These are phyloP conservation scores for Leptobrachium leishanense DNA, from an alignment of 2,113 vertebrate genomes.

Conservation along the genomic window DNA sequence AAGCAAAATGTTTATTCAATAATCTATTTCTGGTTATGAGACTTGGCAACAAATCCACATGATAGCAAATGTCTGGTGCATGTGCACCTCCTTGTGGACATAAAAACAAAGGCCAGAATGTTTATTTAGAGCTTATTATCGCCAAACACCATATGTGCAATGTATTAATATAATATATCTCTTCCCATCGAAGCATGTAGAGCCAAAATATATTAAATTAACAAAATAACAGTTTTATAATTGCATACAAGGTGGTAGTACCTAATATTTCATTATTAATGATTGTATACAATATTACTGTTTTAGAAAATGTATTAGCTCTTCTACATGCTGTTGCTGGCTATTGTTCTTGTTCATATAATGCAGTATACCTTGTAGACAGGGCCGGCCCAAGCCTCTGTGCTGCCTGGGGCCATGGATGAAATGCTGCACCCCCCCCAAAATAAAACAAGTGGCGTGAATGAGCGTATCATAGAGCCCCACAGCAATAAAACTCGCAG, in stretches of 20 bases:
- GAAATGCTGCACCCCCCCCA: no score
- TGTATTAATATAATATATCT: conserved; percentile 26
- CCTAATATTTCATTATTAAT: conserved; percentile 5
- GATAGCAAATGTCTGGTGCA: conserved; percentile 55
- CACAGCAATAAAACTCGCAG: no score
- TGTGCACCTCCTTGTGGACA: conserved; percentile 68
- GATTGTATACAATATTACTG: conserved; percentile 13
- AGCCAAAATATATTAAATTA: conserved; percentile 18
- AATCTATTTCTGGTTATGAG: conserved; percentile 65
- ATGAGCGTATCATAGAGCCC: no score
- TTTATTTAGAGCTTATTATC: not conserved
- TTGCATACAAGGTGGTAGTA: conserved; percentile 11
- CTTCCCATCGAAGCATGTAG: conserved; percentile 11
- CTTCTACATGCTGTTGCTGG: not conserved
- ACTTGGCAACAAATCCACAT: conserved; percentile 60
- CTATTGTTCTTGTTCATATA: conserved; percentile 26
- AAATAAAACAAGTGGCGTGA: no score
- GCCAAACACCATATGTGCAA: conserved; percentile 17
- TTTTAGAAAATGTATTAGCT: conserved; percentile 20
- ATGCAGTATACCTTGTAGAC: conserved; percentile 13
- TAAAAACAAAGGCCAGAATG: conserved; percentile 37
- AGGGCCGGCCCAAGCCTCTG: no score
- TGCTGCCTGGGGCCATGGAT: no score
- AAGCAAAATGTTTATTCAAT: conserved; percentile 70
- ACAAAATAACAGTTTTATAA: conserved; percentile 15